Percentiles rank a stretch among this genome's conserved stretches.
phyloP scores from a whole-genome alignment of 1,140 invertebrate species.

The Bicyclus anynana region DNA sequence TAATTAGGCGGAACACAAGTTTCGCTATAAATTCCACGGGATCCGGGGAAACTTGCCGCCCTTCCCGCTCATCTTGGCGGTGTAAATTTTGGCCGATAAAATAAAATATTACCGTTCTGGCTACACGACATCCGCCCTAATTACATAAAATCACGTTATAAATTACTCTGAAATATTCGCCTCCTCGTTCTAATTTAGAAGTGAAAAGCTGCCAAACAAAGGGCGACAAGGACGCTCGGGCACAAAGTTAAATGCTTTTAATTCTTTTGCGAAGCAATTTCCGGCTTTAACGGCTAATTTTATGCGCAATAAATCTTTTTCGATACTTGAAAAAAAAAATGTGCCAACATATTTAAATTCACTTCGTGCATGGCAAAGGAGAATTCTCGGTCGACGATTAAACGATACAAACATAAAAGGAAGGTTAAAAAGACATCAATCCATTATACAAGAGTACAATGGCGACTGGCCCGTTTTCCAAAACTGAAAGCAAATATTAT shows the following conservation, averaged over 20 bases:
- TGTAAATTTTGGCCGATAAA: constrained; percentile 72
- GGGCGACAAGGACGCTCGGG: constrained; percentile 48
- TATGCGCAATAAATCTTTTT: constrained; percentile 49
- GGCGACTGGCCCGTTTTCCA: constrained; percentile 20
- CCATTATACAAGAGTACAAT: constrained; percentile 6
- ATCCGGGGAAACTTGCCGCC: constrained; percentile 61
- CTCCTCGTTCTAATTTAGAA: constrained; percentile 52
- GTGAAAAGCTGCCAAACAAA: constrained; percentile 61
- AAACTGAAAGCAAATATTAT: constrained; percentile 29
- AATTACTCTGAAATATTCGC: constrained; percentile 64
- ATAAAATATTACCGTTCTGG: constrained; percentile 68
- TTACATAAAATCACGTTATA: constrained; percentile 67
- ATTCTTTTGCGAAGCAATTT: constrained; percentile 54
- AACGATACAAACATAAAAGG: not conserved
- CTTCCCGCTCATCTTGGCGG: constrained; percentile 50
- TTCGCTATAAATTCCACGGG: constrained; percentile 68
- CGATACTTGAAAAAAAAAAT: constrained; percentile 27
- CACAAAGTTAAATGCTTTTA: constrained; percentile 57
- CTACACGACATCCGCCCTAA: constrained; percentile 60
- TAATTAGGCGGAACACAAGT: constrained; percentile 71
- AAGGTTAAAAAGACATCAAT: not conserved
- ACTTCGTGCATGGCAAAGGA: not conserved
- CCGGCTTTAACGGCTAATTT: constrained; percentile 53
- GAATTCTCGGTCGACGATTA: not conserved
- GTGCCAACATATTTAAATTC: constrained; percentile 8